A percentile compares a stretch with the other conserved stretches of the same genome.
Conservation (phyloP, 2,113 vertebrate genomes). For the Phalacrocorax brasilianus region DNA sequence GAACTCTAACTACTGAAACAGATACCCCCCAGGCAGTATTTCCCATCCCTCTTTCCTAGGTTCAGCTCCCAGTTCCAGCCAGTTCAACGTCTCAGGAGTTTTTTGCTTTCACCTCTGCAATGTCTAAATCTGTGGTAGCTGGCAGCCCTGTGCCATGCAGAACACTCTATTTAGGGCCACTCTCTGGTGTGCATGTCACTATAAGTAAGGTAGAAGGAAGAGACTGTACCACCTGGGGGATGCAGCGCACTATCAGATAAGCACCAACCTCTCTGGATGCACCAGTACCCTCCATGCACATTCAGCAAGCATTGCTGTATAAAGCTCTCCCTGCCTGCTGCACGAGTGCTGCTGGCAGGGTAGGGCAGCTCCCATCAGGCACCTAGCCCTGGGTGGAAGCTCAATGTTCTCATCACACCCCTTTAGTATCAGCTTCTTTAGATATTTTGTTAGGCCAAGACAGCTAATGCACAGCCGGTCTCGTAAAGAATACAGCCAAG, state of each 20-base stretch:
- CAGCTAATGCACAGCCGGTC: neutral
- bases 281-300: neutral
- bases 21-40: neutral
- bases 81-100: neutral
- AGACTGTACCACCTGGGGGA: neutral
- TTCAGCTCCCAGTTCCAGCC: neutral
- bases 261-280: neutral
- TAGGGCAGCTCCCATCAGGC: neutral
- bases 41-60: neutral
- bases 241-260: accelerated
- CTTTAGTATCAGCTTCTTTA: neutral
- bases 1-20: neutral
- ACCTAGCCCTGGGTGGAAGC: neutral
- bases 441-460: neutral
- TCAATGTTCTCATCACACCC: accelerated
- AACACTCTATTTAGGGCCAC: neutral
- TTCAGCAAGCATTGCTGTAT: neutral
- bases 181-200: accelerated
- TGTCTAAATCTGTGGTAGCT: neutral
- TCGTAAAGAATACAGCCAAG: neutral
- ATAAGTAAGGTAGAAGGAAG: neutral
- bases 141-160: neutral
- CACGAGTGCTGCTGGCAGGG: neutral
- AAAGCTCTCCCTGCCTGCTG: neutral
- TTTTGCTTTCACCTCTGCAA: neutral